A percentile compares a stretch with the other conserved stretches of the same genome.
These are phyloP conservation scores for Leucophora obtusa DNA, from an alignment of 2,888 invertebrate genomes.

Conservation along the genomic window DNA sequence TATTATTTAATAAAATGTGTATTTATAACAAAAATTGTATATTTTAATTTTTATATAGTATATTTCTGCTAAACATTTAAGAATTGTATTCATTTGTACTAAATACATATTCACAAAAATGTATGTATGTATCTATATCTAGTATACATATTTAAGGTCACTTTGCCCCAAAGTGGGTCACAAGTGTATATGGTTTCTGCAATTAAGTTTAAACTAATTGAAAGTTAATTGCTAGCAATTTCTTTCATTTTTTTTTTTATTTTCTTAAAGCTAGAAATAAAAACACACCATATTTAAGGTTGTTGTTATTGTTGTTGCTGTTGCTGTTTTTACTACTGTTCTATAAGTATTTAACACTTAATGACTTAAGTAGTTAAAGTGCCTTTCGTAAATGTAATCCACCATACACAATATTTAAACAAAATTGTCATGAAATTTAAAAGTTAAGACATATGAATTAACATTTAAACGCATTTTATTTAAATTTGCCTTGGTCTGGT, in stretches of 20 bases:
- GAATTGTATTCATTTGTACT: too few relatives aligned
- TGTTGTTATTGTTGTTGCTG: too few relatives aligned
- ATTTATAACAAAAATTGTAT: too few relatives aligned
- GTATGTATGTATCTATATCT: neutral
- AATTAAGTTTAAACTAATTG: conserved; percentile 58
- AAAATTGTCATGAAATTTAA: conserved; percentile 47
- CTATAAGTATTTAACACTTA: conserved; percentile 47
- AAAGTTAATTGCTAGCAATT: conserved; percentile 60
- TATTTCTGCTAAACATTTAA: too few relatives aligned
- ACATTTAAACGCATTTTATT: conserved; percentile 41
- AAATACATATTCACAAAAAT: too few relatives aligned
- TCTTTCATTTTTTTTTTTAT: conserved; percentile 11
- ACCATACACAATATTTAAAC: conserved; percentile 20
- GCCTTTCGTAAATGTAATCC: neutral
- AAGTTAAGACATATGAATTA: conserved; percentile 20
- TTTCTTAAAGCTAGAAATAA: neutral
- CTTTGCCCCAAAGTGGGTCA: conserved; percentile 40
- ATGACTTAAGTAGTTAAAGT: conserved; percentile 48
- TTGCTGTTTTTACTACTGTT: conserved; percentile 14
- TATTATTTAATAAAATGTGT: too few relatives aligned
- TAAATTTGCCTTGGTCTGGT: conserved; percentile 41
- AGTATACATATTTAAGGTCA: conserved; percentile 33
- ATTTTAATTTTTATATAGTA: too few relatives aligned
- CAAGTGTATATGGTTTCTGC: conserved; percentile 50
- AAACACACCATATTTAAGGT: too few relatives aligned